Percentiles rank a stretch among this genome's conserved stretches.
These are phyloP conservation scores for Crocidura indochinensis DNA, from an alignment of 2,797 vertebrate species.

Conservation along the genomic window DNA sequence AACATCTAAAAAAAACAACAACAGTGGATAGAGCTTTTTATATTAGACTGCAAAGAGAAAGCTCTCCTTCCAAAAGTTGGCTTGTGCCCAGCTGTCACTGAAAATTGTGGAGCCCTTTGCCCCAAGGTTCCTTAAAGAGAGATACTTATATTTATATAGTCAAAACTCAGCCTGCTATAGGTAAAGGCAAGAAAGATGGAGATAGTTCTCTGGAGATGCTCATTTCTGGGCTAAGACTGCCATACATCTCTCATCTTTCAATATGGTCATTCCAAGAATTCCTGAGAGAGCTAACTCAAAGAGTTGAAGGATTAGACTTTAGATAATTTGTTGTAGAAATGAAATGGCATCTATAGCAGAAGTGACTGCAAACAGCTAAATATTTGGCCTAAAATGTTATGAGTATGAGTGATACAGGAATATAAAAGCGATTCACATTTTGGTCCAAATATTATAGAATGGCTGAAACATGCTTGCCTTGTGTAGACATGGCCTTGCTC, in stretches of 20 bases:
- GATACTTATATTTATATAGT: not conserved
- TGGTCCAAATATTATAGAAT: slow-evolving; percentile 60
- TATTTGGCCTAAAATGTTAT: slow-evolving; percentile 64
- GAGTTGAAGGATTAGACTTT: not conserved
- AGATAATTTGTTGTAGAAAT: slow-evolving; percentile 1
- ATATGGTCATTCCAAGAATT: not conserved
- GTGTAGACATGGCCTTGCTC: slow-evolving; percentile 32
- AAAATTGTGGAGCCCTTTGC: too few relatives aligned
- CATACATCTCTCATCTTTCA: not conserved
- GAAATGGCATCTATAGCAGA: slow-evolving; percentile 40
- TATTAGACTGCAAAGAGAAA: too few relatives aligned
- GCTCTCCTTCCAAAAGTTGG: too few relatives aligned
- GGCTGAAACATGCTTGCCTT: slow-evolving; percentile 61
- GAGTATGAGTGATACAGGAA: not conserved
- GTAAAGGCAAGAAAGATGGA: not conserved
- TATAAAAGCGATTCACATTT: slow-evolving; percentile 46
- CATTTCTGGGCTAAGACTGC: not conserved
- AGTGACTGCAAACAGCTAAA: slow-evolving; percentile 41
- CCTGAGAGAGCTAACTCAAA: not conserved
- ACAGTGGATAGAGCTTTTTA: too few relatives aligned
- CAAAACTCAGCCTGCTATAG: not conserved
- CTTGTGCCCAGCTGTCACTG: too few relatives aligned
- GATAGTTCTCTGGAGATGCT: not conserved
- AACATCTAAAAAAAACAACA: too few relatives aligned
- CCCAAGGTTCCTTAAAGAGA: not conserved